Evolutionary conservation across 2,797 vertebrate genomes (phyloP).

Genomic region (Lateolabrax maculatus): DNA sequence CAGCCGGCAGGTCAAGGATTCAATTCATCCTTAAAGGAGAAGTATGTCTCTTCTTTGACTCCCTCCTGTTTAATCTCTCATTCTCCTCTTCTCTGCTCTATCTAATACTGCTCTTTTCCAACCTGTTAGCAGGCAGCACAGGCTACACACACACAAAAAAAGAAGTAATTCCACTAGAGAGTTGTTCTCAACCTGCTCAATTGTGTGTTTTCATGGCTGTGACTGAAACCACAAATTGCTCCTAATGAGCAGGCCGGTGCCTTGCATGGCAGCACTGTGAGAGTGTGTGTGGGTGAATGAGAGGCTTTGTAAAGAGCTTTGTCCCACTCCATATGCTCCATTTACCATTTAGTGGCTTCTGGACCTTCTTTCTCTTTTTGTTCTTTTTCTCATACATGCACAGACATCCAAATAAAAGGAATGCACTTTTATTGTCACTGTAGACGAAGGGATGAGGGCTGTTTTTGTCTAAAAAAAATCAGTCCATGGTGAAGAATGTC

Average conservation of each 20-base stretch:
- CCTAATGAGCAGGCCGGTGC: constrained; percentile 14
- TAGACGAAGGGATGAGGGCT: not conserved
- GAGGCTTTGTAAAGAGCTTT: constrained; percentile 21
- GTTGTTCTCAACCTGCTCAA: not conserved
- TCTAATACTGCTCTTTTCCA: not conserved
- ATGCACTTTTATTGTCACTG: not conserved
- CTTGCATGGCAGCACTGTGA: constrained; percentile 24
- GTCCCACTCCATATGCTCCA: constrained; percentile 6
- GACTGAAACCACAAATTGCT: constrained; percentile 34
- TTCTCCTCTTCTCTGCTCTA: not conserved
- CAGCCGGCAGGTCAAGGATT: constrained; percentile 8
- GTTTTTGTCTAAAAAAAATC: constrained; percentile 5
- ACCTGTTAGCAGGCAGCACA: not conserved
- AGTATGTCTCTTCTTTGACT: not conserved
- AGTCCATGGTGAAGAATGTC: not conserved
- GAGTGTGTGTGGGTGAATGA: constrained; percentile 33
- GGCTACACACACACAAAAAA: not conserved
- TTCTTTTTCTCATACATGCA: not conserved
- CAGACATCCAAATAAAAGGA: not conserved
- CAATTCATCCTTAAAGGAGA: not conserved
- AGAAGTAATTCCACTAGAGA: not conserved
- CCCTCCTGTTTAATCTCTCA: not conserved
- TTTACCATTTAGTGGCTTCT: not conserved
- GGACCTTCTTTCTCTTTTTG: not conserved
- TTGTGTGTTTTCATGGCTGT: not conserved